Evolutionary conservation across 2,113 vertebrate genomes (phyloP).

Genomic region (Colinus virginianus): DNA sequence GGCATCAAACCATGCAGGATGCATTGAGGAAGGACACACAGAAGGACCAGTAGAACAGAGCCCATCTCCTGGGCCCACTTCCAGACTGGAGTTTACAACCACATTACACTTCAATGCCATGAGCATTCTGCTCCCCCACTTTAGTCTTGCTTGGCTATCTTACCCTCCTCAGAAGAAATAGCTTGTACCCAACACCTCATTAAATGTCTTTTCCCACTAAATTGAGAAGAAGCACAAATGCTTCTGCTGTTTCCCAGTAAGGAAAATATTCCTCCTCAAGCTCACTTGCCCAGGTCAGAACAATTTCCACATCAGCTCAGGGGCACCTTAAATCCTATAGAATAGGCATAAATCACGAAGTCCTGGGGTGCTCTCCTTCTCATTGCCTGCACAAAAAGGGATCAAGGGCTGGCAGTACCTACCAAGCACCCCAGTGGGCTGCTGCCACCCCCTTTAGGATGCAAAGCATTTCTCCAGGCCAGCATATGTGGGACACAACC

Average conservation of each 20-base stretch:
- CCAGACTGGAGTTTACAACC: neutral
- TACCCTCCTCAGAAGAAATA: neutral
- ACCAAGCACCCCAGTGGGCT: neutral
- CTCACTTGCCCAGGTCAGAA: neutral
- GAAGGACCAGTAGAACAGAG: neutral
- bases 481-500: neutral
- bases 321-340: neutral
- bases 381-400: neutral
- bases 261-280: neutral
- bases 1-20: neutral
- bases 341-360: neutral
- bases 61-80: neutral
- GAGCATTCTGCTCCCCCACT: neutral
- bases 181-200: neutral
- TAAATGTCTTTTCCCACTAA: neutral
- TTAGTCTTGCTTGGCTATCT: neutral
- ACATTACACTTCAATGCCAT: neutral
- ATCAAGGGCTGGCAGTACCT: neutral
- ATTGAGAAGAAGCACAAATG: neutral
- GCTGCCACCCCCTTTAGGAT: accelerated
- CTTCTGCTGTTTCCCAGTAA: neutral
- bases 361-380: neutral
- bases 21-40: neutral
- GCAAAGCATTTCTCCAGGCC: neutral
- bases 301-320: neutral